Conservation (phyloP, 2,113 vertebrate species). For the Cyprinodon brontotheroides region DNA sequence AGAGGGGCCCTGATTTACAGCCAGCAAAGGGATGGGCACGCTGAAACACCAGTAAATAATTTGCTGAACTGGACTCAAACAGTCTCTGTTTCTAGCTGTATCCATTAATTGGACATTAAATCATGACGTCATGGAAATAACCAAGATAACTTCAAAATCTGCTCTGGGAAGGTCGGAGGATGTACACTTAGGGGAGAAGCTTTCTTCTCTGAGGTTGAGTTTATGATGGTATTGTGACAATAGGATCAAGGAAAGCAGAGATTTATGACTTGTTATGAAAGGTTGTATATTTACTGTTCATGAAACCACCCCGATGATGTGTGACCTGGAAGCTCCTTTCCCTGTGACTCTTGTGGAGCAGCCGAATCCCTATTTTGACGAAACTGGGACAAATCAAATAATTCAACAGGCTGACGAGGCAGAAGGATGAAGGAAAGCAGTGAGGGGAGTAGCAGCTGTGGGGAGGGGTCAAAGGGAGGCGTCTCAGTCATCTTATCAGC, state of each 20-base stretch:
- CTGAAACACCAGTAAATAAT: constrained; percentile 67
- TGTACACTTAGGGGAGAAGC: constrained; percentile 33
- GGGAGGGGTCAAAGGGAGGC: constrained; percentile 36
- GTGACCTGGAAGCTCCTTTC: neutral
- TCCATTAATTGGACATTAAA: constrained; percentile 70
- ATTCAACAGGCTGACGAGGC: constrained; percentile 9
- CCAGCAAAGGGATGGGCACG: constrained; percentile 44
- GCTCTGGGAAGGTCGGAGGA: constrained; percentile 34
- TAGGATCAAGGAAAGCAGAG: constrained; percentile 53
- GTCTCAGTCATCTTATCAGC: constrained; percentile 62
- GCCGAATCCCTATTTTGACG: neutral
- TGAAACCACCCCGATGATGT: constrained; percentile 16
- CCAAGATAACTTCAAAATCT: constrained; percentile 51
- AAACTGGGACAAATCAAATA: constrained; percentile 15
- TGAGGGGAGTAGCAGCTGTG: constrained; percentile 22
- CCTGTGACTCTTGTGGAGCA: constrained; percentile 2
- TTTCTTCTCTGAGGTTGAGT: constrained; percentile 40
- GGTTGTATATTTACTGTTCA: constrained; percentile 31
- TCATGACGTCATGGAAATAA: constrained; percentile 75
- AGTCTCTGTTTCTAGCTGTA: constrained; percentile 46
- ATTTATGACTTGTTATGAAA: constrained; percentile 35
- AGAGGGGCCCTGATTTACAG: constrained; percentile 65
- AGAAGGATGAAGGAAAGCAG: constrained; percentile 36
- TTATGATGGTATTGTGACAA: constrained; percentile 40
- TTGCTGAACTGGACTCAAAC: constrained; percentile 50